phyloP scores from a whole-genome alignment of 2,888 invertebrate genomes.

The Macrophya annulata region DNA sequence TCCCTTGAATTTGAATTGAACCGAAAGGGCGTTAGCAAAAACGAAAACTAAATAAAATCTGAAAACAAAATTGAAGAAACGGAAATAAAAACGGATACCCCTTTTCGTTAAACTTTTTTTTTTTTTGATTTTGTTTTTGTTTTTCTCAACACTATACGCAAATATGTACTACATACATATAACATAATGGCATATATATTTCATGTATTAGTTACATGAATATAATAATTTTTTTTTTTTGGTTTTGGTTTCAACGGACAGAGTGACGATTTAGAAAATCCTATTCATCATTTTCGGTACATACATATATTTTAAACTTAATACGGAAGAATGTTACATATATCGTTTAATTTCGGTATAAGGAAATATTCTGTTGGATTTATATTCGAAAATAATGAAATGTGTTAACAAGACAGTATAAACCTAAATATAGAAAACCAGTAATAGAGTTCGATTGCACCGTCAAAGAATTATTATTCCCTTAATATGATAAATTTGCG shows the following conservation, averaged over 20 bases:
- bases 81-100: neutral
- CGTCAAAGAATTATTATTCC: neutral
- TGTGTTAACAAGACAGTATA: too few relatives aligned
- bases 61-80: neutral
- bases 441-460: neutral
- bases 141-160: too few relatives aligned
- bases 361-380: neutral
- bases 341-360: neutral
- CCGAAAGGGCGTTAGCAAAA: neutral
- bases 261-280: neutral
- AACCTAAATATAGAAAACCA: neutral
- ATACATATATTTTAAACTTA: neutral
- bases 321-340: too few relatives aligned
- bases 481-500: neutral
- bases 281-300: neutral
- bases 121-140: neutral
- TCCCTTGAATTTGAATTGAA: constrained; percentile 23
- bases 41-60: neutral
- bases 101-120: neutral
- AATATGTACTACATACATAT: neutral
- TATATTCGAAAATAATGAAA: too few relatives aligned
- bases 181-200: neutral
- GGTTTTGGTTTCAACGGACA: neutral
- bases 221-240: neutral
- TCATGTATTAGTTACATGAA: neutral